Evolutionary conservation across 2,113 vertebrate genomes (phyloP).

Genomic region (Rostratula benghalensis): DNA sequence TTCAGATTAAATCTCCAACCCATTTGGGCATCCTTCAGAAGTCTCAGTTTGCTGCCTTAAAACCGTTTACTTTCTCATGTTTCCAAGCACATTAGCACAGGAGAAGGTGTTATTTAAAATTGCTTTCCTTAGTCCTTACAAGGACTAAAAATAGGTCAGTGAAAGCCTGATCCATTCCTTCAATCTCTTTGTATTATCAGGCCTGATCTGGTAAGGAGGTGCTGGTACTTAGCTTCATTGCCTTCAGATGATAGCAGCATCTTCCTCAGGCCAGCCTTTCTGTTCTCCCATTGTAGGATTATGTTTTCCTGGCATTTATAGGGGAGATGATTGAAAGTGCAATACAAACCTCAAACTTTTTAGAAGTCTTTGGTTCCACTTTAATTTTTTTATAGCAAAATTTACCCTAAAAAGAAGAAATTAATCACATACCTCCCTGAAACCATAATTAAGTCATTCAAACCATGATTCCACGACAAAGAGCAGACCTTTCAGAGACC

Average conservation of each 20-base stretch:
- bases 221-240: background rate
- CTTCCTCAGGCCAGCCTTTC: background rate
- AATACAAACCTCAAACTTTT: background rate
- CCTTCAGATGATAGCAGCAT: background rate
- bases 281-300: background rate
- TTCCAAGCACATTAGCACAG: background rate
- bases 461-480: background rate
- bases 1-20: background rate
- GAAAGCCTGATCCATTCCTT: background rate
- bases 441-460: background rate
- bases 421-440: background rate
- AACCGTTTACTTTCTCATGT: background rate
- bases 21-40: background rate
- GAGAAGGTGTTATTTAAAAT: background rate
- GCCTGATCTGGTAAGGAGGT: background rate
- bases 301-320: background rate
- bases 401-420: background rate
- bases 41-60: background rate
- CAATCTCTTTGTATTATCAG: background rate
- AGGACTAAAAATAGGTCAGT: rapidly evolving
- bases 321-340: background rate
- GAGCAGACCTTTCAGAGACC: background rate
- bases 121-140: background rate
- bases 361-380: background rate
- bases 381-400: background rate